Percentiles rank a stretch among this genome's conserved stretches.
These are phyloP conservation scores for Torymus tubicola DNA, from an alignment of 2,888 invertebrate genomes.

Conservation along the genomic window DNA sequence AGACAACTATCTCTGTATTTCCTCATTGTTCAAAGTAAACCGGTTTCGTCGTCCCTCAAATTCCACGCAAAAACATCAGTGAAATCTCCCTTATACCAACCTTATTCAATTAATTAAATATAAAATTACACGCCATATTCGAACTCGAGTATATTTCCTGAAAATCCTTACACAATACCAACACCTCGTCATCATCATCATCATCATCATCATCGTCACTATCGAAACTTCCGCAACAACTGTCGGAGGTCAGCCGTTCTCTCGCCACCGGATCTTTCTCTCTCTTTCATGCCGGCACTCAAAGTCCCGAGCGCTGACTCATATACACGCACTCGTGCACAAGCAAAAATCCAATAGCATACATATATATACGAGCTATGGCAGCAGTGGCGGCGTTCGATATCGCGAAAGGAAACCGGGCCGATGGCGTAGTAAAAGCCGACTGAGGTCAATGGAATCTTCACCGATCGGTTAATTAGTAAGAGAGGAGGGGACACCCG, in stretches of 20 bases:
- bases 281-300: background rate
- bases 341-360: background rate
- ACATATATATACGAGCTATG: background rate
- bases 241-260: background rate
- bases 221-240: background rate
- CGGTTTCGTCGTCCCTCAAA: too few relatives aligned
- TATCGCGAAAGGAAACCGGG: conserved; percentile 32
- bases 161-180: too few relatives aligned
- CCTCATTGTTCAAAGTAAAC: too few relatives aligned
- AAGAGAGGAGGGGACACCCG: conserved; percentile 16
- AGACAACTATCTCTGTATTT: too few relatives aligned
- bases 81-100: too few relatives aligned
- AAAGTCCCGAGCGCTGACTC: background rate
- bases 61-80: too few relatives aligned
- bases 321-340: too few relatives aligned
- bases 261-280: conserved; percentile 31
- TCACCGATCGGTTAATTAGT: conserved; percentile 67
- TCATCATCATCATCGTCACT: too few relatives aligned
- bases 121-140: too few relatives aligned
- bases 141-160: too few relatives aligned
- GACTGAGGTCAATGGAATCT: conserved; percentile 59
- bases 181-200: too few relatives aligned
- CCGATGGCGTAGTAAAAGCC: background rate
- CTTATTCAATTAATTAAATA: too few relatives aligned
- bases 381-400: background rate